phyloP scores from a whole-genome alignment of 2,797 vertebrate genomes.

The Mionectes olivaceus region DNA sequence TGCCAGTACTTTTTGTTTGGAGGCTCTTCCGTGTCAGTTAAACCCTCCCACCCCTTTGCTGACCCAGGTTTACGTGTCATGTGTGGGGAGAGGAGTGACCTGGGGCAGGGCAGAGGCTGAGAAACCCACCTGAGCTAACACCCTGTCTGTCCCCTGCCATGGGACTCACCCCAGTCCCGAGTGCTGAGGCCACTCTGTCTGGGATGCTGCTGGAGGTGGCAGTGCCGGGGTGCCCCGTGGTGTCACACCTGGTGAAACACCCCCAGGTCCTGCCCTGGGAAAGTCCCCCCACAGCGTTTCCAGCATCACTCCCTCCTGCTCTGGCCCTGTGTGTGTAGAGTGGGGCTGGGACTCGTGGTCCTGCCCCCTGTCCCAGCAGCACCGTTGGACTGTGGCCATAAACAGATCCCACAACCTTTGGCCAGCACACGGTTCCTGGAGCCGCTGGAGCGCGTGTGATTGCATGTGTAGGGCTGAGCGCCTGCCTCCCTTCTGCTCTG shows the following conservation, averaged over 20 bases:
- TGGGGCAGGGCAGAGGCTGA: neutral
- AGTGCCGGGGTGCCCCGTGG: neutral
- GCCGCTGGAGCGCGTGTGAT: rapidly evolving
- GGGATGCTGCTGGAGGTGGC: neutral
- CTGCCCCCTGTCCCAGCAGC: rapidly evolving
- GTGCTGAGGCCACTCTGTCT: rapidly evolving
- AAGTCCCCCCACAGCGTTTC: rapidly evolving
- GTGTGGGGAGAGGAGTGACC: rapidly evolving
- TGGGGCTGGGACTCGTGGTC: rapidly evolving
- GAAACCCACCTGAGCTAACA: neutral
- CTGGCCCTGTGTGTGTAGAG: rapidly evolving
- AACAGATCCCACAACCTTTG: neutral
- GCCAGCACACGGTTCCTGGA: neutral
- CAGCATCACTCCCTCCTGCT: neutral
- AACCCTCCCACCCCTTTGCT: neutral
- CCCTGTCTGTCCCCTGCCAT: rapidly evolving
- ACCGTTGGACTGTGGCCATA: neutral
- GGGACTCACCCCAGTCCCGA: neutral
- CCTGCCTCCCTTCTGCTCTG: neutral
- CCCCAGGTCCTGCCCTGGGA: neutral
- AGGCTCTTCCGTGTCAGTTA: neutral
- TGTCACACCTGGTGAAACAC: neutral
- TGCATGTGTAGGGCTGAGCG: neutral
- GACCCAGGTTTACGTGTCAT: rapidly evolving
- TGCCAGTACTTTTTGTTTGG: neutral